Evolutionary conservation across 1,140 invertebrate genomes (phyloP), one percentile per base, ranked within the genome.

Genomic region (Portunus trituberculatus): DNA sequence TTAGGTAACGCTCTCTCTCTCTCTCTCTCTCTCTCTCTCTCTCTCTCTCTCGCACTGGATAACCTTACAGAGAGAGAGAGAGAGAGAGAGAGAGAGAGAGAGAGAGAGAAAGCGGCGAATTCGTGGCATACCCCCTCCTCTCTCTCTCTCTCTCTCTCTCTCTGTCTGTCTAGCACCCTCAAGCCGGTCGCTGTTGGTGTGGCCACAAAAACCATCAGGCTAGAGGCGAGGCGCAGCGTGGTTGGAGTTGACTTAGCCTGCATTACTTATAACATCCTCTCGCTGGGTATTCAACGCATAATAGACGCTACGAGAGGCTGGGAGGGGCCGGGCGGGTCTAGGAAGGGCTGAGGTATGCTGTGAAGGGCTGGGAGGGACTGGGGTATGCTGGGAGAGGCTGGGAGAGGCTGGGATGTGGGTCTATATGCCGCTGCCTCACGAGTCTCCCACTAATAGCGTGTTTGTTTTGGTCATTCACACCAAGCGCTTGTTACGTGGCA

Each of bases 391-490:
- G 39, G 39, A 6, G 39, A 39, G 39, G 39, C 1, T 39, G 39
- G 39, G 39, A 39, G 39, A 39, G 39, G 39, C 39, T 39, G 39
- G 39, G 39, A 39, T 39, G 39, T 39, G 39, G 39, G 39, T 39
- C 39, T 39, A 6, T 39, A 39, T 39, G 39, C 39, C 6, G 1
- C 39, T 6, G 1, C 6, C 39, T 39, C 39, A 39, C 28, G 39
- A 12, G 32, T 3, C 39, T 28, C 16, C 10, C n/a, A 31, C 46
- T 86, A 93, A 48, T 84, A 39, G 83, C 29, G n/a, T 93, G 83
- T 87, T 93, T 93, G 92, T 93, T 84, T 92, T 84, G 83, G 83
- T 93, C 92, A 93, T 87, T 93, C 83, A 87, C 92, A 52, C 92
- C 45, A 32, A 12, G 20, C 25, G 48, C 86, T 39, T 20, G 20